These are phyloP conservation scores for Heterotilapia buettikoferi DNA, from an alignment of 2,113 vertebrate species.

Conservation along the genomic window DNA sequence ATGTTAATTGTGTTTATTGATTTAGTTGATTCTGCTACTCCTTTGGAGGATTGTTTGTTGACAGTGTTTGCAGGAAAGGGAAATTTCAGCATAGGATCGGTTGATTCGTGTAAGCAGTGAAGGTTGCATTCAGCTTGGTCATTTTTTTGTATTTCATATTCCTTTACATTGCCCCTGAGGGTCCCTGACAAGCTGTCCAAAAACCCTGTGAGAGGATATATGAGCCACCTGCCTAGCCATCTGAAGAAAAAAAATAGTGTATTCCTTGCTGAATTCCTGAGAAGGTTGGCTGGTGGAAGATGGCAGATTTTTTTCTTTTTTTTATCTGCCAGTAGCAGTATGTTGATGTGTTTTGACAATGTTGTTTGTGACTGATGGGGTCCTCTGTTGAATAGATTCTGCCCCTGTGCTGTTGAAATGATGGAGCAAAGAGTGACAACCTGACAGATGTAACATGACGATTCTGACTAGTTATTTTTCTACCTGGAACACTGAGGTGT, in stretches of 20 bases:
- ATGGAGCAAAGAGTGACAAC: constrained; percentile 39
- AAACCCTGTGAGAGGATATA: neutral
- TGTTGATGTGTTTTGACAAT: constrained; percentile 42
- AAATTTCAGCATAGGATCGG: neutral
- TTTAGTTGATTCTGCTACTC: constrained; percentile 33
- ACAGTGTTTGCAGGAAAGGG: neutral
- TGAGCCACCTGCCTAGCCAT: neutral
- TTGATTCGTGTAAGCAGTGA: neutral
- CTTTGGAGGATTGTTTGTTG: neutral
- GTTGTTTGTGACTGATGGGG: constrained; percentile 45
- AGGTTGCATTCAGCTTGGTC: neutral
- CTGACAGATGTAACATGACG: constrained; percentile 25
- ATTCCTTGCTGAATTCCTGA: neutral
- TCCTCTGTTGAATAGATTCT: constrained; percentile 28
- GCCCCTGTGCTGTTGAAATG: constrained; percentile 38
- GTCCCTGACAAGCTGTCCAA: neutral
- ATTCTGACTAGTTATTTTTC: constrained; percentile 13
- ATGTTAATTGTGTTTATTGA: neutral
- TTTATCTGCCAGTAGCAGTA: constrained; percentile 10
- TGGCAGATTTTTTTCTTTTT: neutral
- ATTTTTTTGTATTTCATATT: neutral
- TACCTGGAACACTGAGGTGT: neutral
- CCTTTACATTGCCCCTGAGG: neutral
- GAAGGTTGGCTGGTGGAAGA: neutral
- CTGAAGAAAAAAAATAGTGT: neutral